A percentile compares a stretch with the other conserved stretches of the same genome.
Conservation (phyloP, 2,113 vertebrate genomes). For the Limnothrissa miodon region DNA sequence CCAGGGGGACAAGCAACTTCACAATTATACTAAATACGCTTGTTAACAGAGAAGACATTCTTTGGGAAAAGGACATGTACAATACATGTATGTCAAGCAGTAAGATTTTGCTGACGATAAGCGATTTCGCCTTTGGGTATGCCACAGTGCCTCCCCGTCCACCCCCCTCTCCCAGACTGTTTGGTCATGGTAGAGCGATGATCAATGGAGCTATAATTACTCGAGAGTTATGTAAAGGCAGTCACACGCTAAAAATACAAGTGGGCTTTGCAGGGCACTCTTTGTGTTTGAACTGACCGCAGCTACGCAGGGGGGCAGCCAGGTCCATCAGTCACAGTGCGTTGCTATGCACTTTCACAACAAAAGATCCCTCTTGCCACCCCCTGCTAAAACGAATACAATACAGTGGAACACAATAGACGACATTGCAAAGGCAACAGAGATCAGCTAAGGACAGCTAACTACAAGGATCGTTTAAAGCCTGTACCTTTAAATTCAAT, state of each 20-base stretch:
- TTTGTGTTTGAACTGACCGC: conserved; percentile 59
- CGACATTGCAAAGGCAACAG: neutral
- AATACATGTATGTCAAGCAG: neutral
- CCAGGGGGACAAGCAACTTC: neutral
- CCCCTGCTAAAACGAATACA: neutral
- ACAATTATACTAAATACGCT: neutral
- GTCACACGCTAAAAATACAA: conserved; percentile 66
- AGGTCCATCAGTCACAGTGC: conserved; percentile 17
- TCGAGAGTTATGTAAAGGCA: conserved; percentile 58
- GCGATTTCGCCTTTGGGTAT: neutral
- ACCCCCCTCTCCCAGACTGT: conserved; percentile 56
- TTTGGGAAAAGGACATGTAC: neutral
- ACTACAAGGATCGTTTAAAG: neutral
- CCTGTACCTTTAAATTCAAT: neutral
- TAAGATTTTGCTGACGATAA: neutral
- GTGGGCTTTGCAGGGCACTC: conserved; percentile 57
- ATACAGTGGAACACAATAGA: neutral
- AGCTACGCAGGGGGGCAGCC: conserved; percentile 32
- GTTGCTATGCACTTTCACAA: conserved; percentile 2
- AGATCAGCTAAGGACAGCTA: neutral
- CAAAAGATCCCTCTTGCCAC: neutral
- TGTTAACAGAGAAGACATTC: neutral
- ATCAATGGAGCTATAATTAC: conserved; percentile 66
- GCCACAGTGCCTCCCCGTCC: conserved; percentile 39
- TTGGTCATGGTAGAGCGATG: conserved; percentile 50